These are phyloP conservation scores for Charaxes varanes DNA, from an alignment of 1,140 invertebrate genomes.

Conservation along the genomic window DNA sequence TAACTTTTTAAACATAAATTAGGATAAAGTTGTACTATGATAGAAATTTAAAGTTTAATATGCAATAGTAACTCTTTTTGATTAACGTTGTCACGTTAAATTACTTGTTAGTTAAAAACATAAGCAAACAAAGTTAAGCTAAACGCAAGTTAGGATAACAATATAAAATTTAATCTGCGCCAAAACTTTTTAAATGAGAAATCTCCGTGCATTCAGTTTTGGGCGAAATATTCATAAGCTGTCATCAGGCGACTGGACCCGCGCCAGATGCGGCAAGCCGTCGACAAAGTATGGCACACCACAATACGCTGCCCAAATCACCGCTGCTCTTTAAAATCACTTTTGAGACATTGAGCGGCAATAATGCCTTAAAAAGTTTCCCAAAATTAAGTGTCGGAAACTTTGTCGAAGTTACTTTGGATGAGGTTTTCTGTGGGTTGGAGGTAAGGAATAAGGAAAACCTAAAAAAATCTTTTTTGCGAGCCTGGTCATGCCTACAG, in stretches of 20 bases:
- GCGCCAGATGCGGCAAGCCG: slow-evolving; percentile 63
- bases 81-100: too few relatives aligned
- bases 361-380: slow-evolving; percentile 28
- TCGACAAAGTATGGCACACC: slow-evolving; percentile 68
- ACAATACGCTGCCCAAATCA: slow-evolving; percentile 64
- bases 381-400: slow-evolving; percentile 28
- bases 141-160: too few relatives aligned
- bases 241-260: slow-evolving; percentile 68
- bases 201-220: slow-evolving; percentile 52
- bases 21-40: too few relatives aligned
- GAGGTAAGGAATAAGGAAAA: too few relatives aligned
- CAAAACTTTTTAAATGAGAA: slow-evolving; percentile 55
- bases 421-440: slow-evolving; percentile 23
- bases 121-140: too few relatives aligned
- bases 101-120: too few relatives aligned
- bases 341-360: slow-evolving; percentile 50
- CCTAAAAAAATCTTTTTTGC: too few relatives aligned
- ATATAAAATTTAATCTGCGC: slow-evolving; percentile 37
- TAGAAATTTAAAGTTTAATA: too few relatives aligned
- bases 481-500: too few relatives aligned
- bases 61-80: too few relatives aligned
- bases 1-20: too few relatives aligned
- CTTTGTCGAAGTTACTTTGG: slow-evolving; percentile 24
- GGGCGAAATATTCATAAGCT: slow-evolving; percentile 73
- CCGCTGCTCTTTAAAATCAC: slow-evolving; percentile 61